These are phyloP conservation scores for Pristis pectinata DNA, from an alignment of 2,797 vertebrate genomes.

Conservation along the genomic window DNA sequence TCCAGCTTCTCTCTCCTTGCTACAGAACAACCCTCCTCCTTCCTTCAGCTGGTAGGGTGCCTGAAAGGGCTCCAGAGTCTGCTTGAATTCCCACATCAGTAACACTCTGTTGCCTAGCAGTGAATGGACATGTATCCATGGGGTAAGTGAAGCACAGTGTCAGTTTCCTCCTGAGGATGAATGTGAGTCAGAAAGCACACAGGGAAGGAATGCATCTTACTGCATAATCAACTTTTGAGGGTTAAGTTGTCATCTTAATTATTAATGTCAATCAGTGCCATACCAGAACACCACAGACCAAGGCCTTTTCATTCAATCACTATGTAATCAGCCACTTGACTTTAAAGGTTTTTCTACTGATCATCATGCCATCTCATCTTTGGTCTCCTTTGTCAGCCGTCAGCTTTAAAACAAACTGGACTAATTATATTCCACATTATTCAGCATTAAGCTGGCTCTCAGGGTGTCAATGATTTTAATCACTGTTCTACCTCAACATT, in stretches of 20 bases:
- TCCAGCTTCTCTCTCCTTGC: neutral
- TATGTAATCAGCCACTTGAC: neutral
- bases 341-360: neutral
- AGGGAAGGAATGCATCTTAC: neutral
- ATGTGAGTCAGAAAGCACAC: neutral
- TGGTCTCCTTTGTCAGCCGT: neutral
- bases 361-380: neutral
- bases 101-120: slow-evolving; percentile 23
- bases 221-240: neutral
- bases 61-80: slow-evolving; percentile 16
- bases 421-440: neutral
- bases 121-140: slow-evolving; percentile 13
- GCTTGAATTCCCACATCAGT: slow-evolving; percentile 8
- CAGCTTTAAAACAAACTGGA: neutral
- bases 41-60: slow-evolving; percentile 33
- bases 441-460: neutral
- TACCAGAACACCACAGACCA: neutral
- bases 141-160: neutral
- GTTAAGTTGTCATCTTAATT: slow-evolving; percentile 1
- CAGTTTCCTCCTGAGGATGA: neutral
- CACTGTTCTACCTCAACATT: neutral
- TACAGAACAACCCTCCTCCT: neutral
- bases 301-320: neutral
- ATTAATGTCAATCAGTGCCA: slow-evolving; percentile 10
- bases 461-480: neutral